Conservation (phyloP, 1,140 invertebrate genomes). For the Drosophila ananassae region DNA sequence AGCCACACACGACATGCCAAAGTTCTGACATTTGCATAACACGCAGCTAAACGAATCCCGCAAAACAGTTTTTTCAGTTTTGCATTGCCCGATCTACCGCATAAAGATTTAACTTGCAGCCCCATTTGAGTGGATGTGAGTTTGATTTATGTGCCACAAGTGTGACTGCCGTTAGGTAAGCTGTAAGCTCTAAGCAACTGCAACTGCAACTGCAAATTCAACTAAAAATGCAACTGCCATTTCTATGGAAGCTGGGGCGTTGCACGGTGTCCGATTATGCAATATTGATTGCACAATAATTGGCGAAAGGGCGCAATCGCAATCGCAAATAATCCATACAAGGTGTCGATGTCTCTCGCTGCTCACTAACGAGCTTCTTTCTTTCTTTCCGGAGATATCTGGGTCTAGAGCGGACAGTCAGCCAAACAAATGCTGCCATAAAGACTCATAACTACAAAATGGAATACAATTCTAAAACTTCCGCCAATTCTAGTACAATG, state of each 20-base stretch:
- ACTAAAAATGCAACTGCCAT: constrained; percentile 5
- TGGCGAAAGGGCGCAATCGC: constrained; percentile 77
- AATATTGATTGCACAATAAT: constrained; percentile 82
- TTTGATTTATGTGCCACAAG: constrained; percentile 80
- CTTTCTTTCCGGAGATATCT: constrained; percentile 50
- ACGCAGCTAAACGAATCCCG: constrained; percentile 49
- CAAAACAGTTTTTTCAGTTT: neutral
- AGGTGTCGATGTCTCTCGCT: constrained; percentile 68
- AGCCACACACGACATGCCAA: constrained; percentile 77
- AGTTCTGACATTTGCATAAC: constrained; percentile 78
- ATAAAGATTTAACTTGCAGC: constrained; percentile 29
- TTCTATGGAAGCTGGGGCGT: constrained; percentile 28
- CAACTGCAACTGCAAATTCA: constrained; percentile 10
- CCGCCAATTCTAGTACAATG: constrained; percentile 48
- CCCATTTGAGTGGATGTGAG: constrained; percentile 18
- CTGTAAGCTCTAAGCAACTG: constrained; percentile 49
- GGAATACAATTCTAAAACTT: constrained; percentile 57
- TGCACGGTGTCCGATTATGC: constrained; percentile 67
- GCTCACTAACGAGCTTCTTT: constrained; percentile 71
- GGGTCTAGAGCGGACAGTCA: constrained; percentile 54
- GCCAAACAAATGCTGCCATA: constrained; percentile 75
- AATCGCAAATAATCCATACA: constrained; percentile 64
- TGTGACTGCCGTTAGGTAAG: constrained; percentile 80
- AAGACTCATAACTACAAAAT: constrained; percentile 64
- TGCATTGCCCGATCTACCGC: constrained; percentile 17